phyloP scores from a whole-genome alignment of 2,113 vertebrate species.

The Sprattus sprattus region DNA sequence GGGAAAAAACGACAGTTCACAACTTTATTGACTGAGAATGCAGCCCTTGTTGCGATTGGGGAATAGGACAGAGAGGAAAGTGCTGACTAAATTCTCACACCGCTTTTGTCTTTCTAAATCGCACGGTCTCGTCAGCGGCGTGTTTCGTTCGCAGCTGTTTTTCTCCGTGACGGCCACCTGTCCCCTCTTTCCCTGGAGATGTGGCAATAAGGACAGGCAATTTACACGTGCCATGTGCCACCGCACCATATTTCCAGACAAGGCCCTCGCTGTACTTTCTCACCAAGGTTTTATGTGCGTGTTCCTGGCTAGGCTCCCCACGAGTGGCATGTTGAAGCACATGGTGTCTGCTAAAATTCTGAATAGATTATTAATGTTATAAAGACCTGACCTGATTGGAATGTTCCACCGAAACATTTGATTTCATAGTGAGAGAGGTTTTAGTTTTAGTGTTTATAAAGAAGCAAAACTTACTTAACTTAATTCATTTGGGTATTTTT shows the following conservation, averaged over 20 bases:
- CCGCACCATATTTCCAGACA: background rate
- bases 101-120: conserved; percentile 47
- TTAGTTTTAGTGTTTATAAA: too few species aligned
- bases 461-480: too few species aligned
- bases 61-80: conserved; percentile 34
- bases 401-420: background rate
- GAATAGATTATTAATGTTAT: background rate
- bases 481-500: too few species aligned
- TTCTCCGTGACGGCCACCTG: conserved; percentile 52
- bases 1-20: conserved; percentile 44
- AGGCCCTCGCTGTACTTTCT: background rate
- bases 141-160: conserved; percentile 54
- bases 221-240: conserved; percentile 54
- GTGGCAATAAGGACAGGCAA: conserved; percentile 48
- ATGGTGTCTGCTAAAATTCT: background rate
- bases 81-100: conserved; percentile 55
- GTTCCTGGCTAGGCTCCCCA: background rate
- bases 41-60: conserved; percentile 36
- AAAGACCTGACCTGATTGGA: background rate
- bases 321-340: background rate
- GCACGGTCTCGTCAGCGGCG: conserved; percentile 50
- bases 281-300: background rate
- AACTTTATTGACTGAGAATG: conserved; percentile 39
- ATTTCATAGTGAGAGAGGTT: background rate
- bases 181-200: conserved; percentile 48